A percentile compares a stretch with the other conserved stretches of the same genome.
Evolutionary conservation across 1,140 invertebrate species (phyloP).

Genomic region (Rhysida immarginata): DNA sequence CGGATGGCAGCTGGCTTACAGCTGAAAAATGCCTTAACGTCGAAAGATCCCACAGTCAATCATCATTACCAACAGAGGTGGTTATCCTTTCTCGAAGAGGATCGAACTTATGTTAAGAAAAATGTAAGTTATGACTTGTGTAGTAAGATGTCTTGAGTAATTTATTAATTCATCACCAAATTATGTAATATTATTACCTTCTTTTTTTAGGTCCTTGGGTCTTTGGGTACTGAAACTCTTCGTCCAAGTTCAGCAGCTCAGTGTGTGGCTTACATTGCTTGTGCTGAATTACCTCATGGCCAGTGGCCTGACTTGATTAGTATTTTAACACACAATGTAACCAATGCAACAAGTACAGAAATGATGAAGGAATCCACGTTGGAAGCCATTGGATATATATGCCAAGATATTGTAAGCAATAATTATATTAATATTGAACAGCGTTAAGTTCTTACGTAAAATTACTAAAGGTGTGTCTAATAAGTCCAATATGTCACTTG

Average conservation of each 20-base stretch:
- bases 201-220: slow-evolving; percentile 58
- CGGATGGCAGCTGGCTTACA: slow-evolving; percentile 96
- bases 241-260: slow-evolving; percentile 93
- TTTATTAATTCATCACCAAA: background rate
- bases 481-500: too few species aligned
- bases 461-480: too few species aligned
- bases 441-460: background rate
- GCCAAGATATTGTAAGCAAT: slow-evolving; percentile 52
- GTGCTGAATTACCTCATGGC: slow-evolving; percentile 73
- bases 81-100: slow-evolving; percentile 73
- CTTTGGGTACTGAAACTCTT: slow-evolving; percentile 87
- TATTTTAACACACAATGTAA: slow-evolving; percentile 74
- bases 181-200: too few species aligned
- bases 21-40: slow-evolving; percentile 94
- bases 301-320: slow-evolving; percentile 66
- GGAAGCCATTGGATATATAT: slow-evolving; percentile 87
- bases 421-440: slow-evolving; percentile 6
- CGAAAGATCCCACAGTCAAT: slow-evolving; percentile 76
- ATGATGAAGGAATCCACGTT: slow-evolving; percentile 89
- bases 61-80: slow-evolving; percentile 76
- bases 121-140: slow-evolving; percentile 54
- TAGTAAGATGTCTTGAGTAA: background rate
- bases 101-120: slow-evolving; percentile 74
- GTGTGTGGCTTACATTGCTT: slow-evolving; percentile 95
- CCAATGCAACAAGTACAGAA: slow-evolving; percentile 51